Conservation (phyloP, 2,797 vertebrate species). For the Apodemus agrarius region DNA sequence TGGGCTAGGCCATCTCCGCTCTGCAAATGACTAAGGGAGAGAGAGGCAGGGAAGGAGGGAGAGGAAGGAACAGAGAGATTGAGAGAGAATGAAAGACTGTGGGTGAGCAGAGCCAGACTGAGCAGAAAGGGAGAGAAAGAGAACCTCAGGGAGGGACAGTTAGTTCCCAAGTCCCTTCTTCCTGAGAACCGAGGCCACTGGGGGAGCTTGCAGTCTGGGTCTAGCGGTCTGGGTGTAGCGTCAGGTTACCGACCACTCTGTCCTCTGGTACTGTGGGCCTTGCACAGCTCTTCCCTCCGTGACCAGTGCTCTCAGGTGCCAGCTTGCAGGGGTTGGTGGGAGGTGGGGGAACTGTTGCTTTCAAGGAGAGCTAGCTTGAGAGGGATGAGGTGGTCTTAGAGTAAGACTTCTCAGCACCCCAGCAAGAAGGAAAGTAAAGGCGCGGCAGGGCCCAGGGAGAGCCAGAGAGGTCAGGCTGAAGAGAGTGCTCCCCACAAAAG, state of each 20-base stretch:
- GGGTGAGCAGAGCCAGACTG: not conserved
- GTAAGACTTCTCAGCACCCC: not conserved
- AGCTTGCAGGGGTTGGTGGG: not conserved
- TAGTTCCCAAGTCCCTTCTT: not conserved
- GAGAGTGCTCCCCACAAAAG: not conserved
- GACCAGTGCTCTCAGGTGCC: not conserved
- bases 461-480: not conserved
- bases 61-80: conserved; percentile 58
- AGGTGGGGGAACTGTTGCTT: not conserved
- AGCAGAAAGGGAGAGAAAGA: conserved; percentile 25
- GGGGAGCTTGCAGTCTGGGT: not conserved
- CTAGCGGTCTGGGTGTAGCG: not conserved
- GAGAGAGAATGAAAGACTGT: conserved; percentile 41
- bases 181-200: not conserved
- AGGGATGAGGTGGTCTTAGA: not conserved
- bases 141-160: conserved; percentile 24
- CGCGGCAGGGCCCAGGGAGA: not conserved
- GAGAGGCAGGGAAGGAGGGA: conserved; percentile 76
- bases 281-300: not conserved
- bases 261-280: not conserved
- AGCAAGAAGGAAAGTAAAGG: not conserved
- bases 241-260: not conserved
- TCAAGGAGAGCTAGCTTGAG: not conserved
- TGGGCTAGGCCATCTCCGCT: conserved; percentile 83
- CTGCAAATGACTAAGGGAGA: conserved; percentile 82